These are phyloP conservation scores for Zygaena filipendulae DNA, from an alignment of 2,888 invertebrate species.

Conservation along the genomic window DNA sequence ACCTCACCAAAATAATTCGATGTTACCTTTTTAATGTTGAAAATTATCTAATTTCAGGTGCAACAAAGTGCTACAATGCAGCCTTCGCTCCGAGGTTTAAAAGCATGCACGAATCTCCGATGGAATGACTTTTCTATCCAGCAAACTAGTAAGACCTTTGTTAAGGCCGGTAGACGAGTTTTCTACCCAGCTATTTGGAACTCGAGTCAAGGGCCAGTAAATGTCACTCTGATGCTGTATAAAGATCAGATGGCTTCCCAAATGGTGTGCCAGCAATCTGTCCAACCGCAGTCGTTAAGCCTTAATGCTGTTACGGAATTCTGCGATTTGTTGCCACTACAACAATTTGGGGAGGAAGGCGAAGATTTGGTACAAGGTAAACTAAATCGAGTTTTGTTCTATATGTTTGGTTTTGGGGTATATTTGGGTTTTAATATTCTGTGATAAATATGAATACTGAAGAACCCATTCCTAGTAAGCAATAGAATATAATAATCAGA, in stretches of 20 bases:
- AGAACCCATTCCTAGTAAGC: no score
- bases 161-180: slow-evolving; percentile 75
- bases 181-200: slow-evolving; percentile 84
- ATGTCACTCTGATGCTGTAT: slow-evolving; percentile 74
- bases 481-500: not conserved
- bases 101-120: slow-evolving; percentile 77
- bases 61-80: slow-evolving; percentile 78
- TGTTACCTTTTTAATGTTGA: no score
- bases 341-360: slow-evolving; percentile 72
- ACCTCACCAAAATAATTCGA: no score
- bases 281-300: slow-evolving; percentile 72
- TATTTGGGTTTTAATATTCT: no score
- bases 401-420: slow-evolving; percentile 5
- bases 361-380: slow-evolving; percentile 76
- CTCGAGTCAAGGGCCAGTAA: slow-evolving; percentile 69
- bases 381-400: not conserved
- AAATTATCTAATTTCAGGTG: slow-evolving; percentile 47
- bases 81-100: slow-evolving; percentile 75
- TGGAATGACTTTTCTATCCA: slow-evolving; percentile 78
- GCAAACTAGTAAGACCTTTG: slow-evolving; percentile 54
- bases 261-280: slow-evolving; percentile 71
- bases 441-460: no score
- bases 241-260: slow-evolving; percentile 73
- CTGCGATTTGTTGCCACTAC: slow-evolving; percentile 79
- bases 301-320: slow-evolving; percentile 83